Evolutionary conservation across 1,140 invertebrate species (phyloP).

Genomic region (Magallana ariakensis): DNA sequence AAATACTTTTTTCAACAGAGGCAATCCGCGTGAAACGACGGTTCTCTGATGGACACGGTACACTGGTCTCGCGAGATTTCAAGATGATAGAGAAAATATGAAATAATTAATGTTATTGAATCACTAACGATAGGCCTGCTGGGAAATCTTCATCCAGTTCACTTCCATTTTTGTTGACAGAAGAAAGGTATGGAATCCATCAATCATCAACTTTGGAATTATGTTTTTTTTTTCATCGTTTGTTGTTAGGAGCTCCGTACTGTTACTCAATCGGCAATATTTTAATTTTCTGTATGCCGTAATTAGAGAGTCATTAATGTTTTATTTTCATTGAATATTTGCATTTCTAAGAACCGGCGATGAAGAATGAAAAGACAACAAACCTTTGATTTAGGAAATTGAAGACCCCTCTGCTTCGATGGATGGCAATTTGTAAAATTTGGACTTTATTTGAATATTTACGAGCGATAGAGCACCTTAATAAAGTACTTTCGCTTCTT

Average conservation of each 20-base stretch:
- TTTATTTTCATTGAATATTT: constrained; percentile 27
- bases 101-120: constrained; percentile 38
- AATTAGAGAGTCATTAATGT: constrained; percentile 31
- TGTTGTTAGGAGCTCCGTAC: neutral
- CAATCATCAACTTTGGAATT: neutral
- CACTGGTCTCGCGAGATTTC: neutral
- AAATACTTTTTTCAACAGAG: neutral
- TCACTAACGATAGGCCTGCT: constrained; percentile 11
- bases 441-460: constrained; percentile 8
- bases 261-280: constrained; percentile 13
- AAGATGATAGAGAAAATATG: constrained; percentile 28
- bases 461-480: constrained; percentile 3
- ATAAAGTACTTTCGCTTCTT: neutral
- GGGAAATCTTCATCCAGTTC: constrained; percentile 10
- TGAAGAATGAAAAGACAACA: neutral
- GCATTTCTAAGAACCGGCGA: neutral
- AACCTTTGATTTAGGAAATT: constrained; percentile 28
- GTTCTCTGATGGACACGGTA: neutral
- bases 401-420: neutral
- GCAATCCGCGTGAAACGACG: neutral
- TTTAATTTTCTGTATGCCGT: constrained; percentile 12
- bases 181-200: neutral
- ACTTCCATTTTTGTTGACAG: constrained; percentile 16
- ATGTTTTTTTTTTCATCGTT: neutral
- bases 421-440: constrained; percentile 13